A percentile compares a stretch with the other conserved stretches of the same genome.
phyloP scores from a whole-genome alignment of 2,797 vertebrate species.

The Parotocinclus haroldoi region DNA sequence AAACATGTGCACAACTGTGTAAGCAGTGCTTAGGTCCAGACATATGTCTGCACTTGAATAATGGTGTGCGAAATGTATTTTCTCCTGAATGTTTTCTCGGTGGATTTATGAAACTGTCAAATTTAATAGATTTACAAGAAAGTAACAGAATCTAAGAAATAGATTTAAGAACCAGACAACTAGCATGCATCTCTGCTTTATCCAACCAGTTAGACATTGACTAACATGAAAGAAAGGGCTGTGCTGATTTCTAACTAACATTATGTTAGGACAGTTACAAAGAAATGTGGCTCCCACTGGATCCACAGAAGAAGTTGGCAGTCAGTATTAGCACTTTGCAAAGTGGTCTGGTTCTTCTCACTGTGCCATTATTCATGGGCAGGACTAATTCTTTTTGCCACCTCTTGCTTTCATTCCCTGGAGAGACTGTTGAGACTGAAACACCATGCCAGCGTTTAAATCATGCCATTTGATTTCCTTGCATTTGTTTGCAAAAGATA shows the following conservation, averaged over 20 bases:
- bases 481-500: slow-evolving; percentile 40
- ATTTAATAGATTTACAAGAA: too few relatives aligned
- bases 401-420: slow-evolving; percentile 25
- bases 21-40: too few relatives aligned
- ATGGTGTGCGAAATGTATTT: too few relatives aligned
- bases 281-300: slow-evolving; percentile 36
- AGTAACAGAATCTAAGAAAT: too few relatives aligned
- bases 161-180: too few relatives aligned
- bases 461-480: slow-evolving; percentile 26
- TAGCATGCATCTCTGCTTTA: not conserved
- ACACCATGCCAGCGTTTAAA: slow-evolving; percentile 23
- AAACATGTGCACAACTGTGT: too few relatives aligned
- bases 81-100: too few relatives aligned
- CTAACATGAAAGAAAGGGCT: too few relatives aligned
- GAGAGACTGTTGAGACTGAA: slow-evolving; percentile 13
- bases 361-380: slow-evolving; percentile 28
- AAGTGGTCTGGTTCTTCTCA: slow-evolving; percentile 37
- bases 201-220: not conserved
- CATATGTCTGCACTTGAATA: too few relatives aligned
- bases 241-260: too few relatives aligned
- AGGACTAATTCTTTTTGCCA: slow-evolving; percentile 19
- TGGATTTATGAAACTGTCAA: too few relatives aligned
- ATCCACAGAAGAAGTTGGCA: slow-evolving; percentile 38
- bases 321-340: slow-evolving; percentile 35
- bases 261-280: too few relatives aligned